Conservation (phyloP, 2,888 invertebrate species). For the Drosophila hawaiiensis region DNA sequence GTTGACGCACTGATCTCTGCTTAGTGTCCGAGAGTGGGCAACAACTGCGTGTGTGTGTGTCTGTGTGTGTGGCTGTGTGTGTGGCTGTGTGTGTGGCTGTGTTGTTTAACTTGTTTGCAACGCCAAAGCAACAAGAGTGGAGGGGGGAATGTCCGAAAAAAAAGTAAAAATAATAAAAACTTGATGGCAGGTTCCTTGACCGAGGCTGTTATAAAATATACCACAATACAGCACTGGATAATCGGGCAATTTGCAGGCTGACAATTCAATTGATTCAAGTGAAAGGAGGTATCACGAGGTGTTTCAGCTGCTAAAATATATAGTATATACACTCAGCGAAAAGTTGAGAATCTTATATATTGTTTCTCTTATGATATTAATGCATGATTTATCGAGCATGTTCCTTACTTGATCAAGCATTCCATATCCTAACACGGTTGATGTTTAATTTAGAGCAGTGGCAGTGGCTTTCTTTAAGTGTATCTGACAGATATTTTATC, state of each 20-base stretch:
- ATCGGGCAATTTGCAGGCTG: conserved; percentile 61
- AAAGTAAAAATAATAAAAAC: conserved; percentile 1
- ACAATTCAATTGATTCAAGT: conserved; percentile 61
- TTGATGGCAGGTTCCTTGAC: conserved; percentile 66
- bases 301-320: conserved; percentile 15
- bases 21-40: conserved; percentile 43
- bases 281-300: conserved; percentile 57
- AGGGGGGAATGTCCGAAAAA: conserved; percentile 8
- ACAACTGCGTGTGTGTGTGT: conserved; percentile 3
- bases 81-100: not conserved
- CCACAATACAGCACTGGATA: conserved; percentile 41
- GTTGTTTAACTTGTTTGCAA: conserved; percentile 54
- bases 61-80: conserved; percentile 1
- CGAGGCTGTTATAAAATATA: conserved; percentile 35
- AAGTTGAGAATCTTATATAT: not conserved
- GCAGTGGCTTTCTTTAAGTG: not conserved
- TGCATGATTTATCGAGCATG: not conserved
- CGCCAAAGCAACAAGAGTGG: conserved; percentile 34
- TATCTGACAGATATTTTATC: conserved; percentile 27
- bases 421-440: not conserved
- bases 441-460: not conserved
- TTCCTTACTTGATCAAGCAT: not conserved
- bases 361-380: not conserved
- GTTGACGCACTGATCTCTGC: conserved; percentile 42
- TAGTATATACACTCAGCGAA: conserved; percentile 12